A percentile compares a stretch with the other conserved stretches of the same genome.
phyloP scores from a whole-genome alignment of 2,888 invertebrate genomes.

The Nephrotoma guestfalica region DNA sequence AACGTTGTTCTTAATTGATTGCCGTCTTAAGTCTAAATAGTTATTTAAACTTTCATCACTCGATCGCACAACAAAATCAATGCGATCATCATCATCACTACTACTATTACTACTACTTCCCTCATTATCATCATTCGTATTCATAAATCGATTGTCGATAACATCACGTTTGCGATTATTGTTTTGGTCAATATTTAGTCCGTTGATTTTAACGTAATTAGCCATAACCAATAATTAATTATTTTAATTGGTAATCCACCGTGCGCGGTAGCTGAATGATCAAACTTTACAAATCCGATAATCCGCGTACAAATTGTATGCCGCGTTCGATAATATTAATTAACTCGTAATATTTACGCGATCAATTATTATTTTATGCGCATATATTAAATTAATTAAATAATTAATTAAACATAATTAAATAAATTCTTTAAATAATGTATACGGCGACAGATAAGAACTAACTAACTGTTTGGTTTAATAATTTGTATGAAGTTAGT shows the following conservation, averaged over 20 bases:
- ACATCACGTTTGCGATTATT: not conserved
- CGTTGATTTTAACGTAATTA: not conserved
- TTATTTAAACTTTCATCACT: slow-evolving; percentile 32
- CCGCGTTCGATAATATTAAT: not conserved
- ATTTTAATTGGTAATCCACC: not conserved
- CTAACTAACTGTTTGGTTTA: not conserved
- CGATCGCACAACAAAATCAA: not conserved
- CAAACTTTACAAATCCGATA: not conserved
- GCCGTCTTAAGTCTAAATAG: slow-evolving; percentile 26
- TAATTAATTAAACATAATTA: not conserved
- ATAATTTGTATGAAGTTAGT: not conserved
- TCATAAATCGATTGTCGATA: not conserved
- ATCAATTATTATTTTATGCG: not conserved
- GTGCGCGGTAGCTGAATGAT: no score
- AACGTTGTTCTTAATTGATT: not conserved
- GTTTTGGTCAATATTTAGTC: not conserved
- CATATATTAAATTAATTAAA: not conserved
- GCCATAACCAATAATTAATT: not conserved
- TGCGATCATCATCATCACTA: not conserved
- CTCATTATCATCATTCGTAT: not conserved
- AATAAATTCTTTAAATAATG: not conserved
- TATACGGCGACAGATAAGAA: not conserved
- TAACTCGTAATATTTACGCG: not conserved
- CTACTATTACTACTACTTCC: not conserved
- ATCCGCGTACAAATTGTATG: not conserved